Conservation (phyloP, 2,113 vertebrate species). For the Cyanoliseus patagonus region DNA sequence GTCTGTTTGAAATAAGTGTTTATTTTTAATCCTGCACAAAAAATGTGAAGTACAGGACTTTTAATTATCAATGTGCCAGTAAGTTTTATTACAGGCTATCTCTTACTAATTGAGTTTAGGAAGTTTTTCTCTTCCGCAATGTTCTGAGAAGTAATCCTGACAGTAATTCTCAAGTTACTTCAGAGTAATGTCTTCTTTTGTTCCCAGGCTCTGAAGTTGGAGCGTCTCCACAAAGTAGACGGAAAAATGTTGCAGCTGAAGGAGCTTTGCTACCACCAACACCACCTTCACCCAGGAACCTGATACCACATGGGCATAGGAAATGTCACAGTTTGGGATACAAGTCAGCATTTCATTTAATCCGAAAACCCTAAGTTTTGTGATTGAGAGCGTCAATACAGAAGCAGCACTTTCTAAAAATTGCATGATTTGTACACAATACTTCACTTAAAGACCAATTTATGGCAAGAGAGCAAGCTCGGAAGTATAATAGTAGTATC, state of each 20-base stretch:
- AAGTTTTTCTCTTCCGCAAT: not conserved
- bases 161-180: not conserved
- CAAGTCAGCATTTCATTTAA: constrained; percentile 82
- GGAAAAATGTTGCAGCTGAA: constrained; percentile 82
- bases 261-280: constrained; percentile 86
- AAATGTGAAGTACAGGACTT: fast-evolving
- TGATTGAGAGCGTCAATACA: not conserved
- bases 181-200: not conserved
- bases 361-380: not conserved
- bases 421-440: not conserved
- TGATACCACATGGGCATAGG: constrained; percentile 92
- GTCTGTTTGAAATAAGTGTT: not conserved
- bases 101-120: not conserved
- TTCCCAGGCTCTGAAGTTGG: constrained; percentile 86
- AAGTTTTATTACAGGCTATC: not conserved
- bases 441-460: not conserved
- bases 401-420: not conserved
- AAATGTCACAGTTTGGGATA: constrained; percentile 98
- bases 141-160: not conserved
- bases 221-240: constrained; percentile 88
- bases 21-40: not conserved
- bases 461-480: not conserved
- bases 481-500: not conserved
- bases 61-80: not conserved
- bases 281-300: constrained; percentile 91